Base-by-base conservation (phyloP, 1,140 invertebrate species). In the Drosophila tsacasi region DNA sequence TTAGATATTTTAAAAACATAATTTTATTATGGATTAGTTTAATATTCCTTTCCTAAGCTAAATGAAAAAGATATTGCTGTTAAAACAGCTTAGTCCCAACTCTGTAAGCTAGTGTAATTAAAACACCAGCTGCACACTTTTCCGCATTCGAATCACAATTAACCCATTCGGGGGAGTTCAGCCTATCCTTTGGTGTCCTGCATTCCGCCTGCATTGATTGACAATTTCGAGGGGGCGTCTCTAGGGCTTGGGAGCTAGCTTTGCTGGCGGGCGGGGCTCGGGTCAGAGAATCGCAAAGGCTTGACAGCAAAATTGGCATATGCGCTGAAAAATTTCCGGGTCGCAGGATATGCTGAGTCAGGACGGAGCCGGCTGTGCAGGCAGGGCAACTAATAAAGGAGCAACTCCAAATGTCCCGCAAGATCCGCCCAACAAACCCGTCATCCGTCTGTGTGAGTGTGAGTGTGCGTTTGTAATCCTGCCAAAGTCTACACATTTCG, bases 221-320 rank as follows among this genome's bases (percentile, higher is more conserved):
- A 69, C 79, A 78, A 76, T 60, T 72, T 47, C 35, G 49, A 50
- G 66, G 30, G 25, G 55, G 35, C 46, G 68, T 32, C 15, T 23
- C 17, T 19, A 15, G 62, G 35, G 19, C 10, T 8, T 30, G 30
- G 47, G 25, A 46, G 40, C 39, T 49, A 32, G 35, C 25, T 64
- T 57, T 39, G 37, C 25, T n/a, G 23, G 23, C 39, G 25, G 52
- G 47, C 30, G 40, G 10, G 58, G 39, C 40, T 17, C 50, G 49
- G 71, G 52, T 47, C 58, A 78, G 74, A 75, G 83, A 42, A 67
- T 57, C 64, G 78, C 67, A 79, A 66, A 68, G 82, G 86, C 64
- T 73, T 83, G 83, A 83, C 83, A 87, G 76, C 71, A 74, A 86
- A 86, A 86, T 86, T 86, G 83, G 80, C 79, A 86, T 83, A 87